A percentile compares a stretch with the other conserved stretches of the same genome.
phyloP scores from a whole-genome alignment of 53 echinoderm and acorn worm species.

The Apostichopus leukothele region DNA sequence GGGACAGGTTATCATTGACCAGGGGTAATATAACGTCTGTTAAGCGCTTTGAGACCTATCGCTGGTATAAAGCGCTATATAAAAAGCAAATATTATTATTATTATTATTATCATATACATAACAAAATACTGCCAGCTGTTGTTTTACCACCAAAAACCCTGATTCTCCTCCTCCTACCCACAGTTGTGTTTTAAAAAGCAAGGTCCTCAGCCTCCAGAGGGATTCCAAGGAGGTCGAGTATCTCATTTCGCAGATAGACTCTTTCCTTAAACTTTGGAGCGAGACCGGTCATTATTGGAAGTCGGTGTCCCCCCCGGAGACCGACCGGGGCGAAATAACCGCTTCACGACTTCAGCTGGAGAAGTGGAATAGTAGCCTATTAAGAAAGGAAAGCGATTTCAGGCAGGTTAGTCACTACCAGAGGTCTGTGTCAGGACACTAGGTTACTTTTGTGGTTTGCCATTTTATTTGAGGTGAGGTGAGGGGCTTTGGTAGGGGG shows the following conservation, averaged over 20 bases:
- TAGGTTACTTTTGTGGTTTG: no score
- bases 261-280: conserved; percentile 1
- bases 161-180: neutral
- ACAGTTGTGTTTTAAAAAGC: conserved; percentile 21
- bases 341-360: neutral
- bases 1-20: no score
- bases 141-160: no score
- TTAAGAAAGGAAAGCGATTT: neutral
- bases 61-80: no score
- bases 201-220: conserved; percentile 23
- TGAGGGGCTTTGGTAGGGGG: no score
- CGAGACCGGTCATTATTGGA: neutral
- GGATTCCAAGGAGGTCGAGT: conserved; percentile 30
- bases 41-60: no score
- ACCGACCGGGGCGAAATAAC: neutral
- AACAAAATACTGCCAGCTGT: no score
- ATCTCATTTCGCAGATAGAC: conserved; percentile 9
- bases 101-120: neutral
- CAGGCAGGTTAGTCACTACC: neutral
- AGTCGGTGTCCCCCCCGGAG: neutral
- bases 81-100: no score
- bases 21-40: no score
- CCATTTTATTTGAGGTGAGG: no score
- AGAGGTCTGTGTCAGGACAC: neutral
- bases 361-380: neutral